Evolutionary conservation across 2,113 vertebrate species (phyloP).

Genomic region (Vireo altiloquus): DNA sequence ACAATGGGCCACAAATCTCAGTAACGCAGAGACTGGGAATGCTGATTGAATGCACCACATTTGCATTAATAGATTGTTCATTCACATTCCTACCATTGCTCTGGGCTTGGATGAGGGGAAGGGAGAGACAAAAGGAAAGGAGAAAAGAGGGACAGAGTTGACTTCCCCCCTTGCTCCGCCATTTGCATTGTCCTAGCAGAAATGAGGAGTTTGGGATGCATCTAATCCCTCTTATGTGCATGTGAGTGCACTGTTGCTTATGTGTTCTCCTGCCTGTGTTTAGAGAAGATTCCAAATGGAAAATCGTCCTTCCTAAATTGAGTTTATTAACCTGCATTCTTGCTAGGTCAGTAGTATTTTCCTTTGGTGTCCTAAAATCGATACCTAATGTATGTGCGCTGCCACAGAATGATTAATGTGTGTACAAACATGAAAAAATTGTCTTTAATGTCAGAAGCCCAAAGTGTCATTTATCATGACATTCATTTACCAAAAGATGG

Average conservation of each 20-base stretch:
- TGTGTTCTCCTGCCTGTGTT: not conserved
- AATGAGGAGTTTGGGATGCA: not conserved
- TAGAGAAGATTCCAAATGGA: not conserved
- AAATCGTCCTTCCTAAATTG: not conserved
- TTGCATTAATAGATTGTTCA: not conserved
- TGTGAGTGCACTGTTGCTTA: not conserved
- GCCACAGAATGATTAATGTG: not conserved
- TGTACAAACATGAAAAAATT: not conserved
- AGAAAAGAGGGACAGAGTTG: not conserved
- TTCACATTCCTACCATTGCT: not conserved
- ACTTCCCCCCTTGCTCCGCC: no score
- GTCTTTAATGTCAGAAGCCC: not conserved
- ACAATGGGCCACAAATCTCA: conserved; percentile 29
- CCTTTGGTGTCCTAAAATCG: not conserved
- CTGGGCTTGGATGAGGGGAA: not conserved
- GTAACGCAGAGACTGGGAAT: not conserved
- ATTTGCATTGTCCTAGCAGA: not conserved
- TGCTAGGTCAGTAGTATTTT: not conserved
- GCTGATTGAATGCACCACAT: not conserved
- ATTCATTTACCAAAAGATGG: not conserved
- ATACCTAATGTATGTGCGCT: not conserved
- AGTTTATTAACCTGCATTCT: not conserved
- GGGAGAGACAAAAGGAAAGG: not conserved
- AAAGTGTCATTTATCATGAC: not conserved
- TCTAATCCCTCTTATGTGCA: not conserved